A percentile compares a stretch with the other conserved stretches of the same genome.
phyloP scores from a whole-genome alignment of 2,113 vertebrate genomes.

The Nansenia antarctica region DNA sequence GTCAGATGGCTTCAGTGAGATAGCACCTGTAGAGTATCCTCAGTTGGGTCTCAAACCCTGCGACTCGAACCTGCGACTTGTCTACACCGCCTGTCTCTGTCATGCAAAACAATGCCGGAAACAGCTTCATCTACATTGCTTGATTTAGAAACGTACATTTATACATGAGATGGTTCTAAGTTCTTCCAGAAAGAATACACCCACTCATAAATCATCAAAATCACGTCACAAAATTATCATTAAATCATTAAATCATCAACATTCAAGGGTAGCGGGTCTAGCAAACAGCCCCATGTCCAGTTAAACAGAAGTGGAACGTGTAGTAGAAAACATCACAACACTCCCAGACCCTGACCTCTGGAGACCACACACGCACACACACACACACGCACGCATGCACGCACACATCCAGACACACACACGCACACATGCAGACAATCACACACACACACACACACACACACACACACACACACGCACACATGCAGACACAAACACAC shows the following conservation, averaged over 20 bases:
- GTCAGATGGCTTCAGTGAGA: constrained; percentile 4
- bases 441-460: background rate
- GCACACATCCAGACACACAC: background rate
- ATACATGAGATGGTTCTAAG: background rate
- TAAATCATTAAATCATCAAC: background rate
- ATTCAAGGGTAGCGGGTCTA: no score
- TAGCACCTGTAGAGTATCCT: background rate
- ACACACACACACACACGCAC: background rate
- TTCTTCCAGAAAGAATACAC: background rate
- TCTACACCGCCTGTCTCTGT: no score
- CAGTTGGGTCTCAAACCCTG: background rate
- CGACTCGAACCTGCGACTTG: no score
- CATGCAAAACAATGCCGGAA: background rate
- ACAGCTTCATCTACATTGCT: background rate
- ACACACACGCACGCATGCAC: background rate
- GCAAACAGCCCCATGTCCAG: no score
- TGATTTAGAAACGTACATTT: background rate
- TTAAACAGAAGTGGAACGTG: background rate
- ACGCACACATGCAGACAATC: background rate
- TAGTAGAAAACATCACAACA: background rate
- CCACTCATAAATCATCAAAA: background rate
- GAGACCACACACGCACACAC: background rate
- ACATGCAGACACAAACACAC: background rate
- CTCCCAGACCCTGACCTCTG: background rate
- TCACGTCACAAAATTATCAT: background rate